Conservation (phyloP, 2,797 vertebrate genomes). For the Eulemur coronatus region DNA sequence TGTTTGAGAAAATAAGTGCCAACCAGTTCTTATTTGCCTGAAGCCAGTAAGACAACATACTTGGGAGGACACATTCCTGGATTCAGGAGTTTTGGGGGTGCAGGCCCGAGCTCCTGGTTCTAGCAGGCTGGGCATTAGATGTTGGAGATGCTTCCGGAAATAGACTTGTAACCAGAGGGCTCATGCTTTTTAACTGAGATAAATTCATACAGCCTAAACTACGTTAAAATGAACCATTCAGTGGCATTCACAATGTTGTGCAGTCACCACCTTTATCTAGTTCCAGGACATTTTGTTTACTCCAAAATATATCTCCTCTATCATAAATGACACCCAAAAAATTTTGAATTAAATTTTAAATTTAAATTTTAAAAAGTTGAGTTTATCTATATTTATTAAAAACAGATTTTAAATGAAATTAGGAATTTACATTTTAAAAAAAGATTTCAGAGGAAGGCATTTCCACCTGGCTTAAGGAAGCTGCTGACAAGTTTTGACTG, state of each 20-base stretch:
- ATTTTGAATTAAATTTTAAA: background rate
- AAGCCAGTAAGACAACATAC: background rate
- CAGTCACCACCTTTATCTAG: background rate
- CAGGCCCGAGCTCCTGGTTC: background rate
- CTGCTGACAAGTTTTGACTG: background rate
- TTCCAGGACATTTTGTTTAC: background rate
- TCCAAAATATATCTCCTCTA: background rate
- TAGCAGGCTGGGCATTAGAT: conserved; percentile 55
- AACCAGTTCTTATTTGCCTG: background rate
- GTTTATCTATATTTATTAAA: conserved; percentile 16
- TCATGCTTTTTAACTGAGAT: background rate
- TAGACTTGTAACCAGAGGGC: conserved; percentile 44
- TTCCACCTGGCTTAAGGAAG: background rate
- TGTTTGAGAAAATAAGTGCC: background rate
- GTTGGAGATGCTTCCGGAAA: conserved; percentile 51
- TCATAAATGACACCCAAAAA: background rate
- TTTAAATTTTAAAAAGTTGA: background rate
- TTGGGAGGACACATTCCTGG: background rate
- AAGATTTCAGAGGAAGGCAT: background rate
- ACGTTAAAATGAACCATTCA: background rate
- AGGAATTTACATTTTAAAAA: background rate
- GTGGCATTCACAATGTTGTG: background rate
- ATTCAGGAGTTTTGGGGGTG: background rate
- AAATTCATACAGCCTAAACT: background rate
- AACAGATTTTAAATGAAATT: background rate